Percentiles rank a stretch among this genome's conserved stretches.
Evolutionary conservation across 1,140 invertebrate species (phyloP).

Genomic region (Chrysoperla carnea): DNA sequence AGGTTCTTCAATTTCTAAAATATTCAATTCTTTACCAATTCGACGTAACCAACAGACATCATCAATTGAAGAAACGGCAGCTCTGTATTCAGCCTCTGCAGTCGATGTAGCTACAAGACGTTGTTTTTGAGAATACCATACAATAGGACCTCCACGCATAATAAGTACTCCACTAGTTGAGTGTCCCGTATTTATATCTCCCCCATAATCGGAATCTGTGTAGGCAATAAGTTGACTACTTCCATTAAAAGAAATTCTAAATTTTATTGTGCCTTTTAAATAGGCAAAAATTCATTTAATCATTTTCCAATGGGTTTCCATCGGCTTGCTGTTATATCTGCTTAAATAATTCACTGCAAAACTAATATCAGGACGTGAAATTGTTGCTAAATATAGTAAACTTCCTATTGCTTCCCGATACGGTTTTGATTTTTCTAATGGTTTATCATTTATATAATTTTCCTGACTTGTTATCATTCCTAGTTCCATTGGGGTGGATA

Average conservation of each 20-base stretch:
- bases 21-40: no score
- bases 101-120: constrained; percentile 9
- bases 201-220: constrained; percentile 10
- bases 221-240: constrained; percentile 5
- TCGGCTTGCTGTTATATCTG: constrained; percentile 9
- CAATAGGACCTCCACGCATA: constrained; percentile 8
- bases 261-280: constrained; percentile 11
- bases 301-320: constrained; percentile 12
- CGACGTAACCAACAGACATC: background rate
- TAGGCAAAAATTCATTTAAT: constrained; percentile 17
- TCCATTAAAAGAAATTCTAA: constrained; percentile 11
- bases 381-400: no score
- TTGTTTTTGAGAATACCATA: constrained; percentile 11
- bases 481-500: constrained; percentile 8
- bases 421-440: constrained; percentile 2
- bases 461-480: constrained; percentile 6
- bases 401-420: constrained; percentile 19
- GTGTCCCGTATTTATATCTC: constrained; percentile 3
- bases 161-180: constrained; percentile 11
- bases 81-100: constrained; percentile 10
- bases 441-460: constrained; percentile 4
- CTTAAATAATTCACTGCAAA: constrained; percentile 18
- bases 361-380: no score
- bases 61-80: constrained; percentile 1
- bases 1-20: no score